Base-by-base conservation (phyloP, 2,888 invertebrate genomes). In the Laspeyria flexula region DNA sequence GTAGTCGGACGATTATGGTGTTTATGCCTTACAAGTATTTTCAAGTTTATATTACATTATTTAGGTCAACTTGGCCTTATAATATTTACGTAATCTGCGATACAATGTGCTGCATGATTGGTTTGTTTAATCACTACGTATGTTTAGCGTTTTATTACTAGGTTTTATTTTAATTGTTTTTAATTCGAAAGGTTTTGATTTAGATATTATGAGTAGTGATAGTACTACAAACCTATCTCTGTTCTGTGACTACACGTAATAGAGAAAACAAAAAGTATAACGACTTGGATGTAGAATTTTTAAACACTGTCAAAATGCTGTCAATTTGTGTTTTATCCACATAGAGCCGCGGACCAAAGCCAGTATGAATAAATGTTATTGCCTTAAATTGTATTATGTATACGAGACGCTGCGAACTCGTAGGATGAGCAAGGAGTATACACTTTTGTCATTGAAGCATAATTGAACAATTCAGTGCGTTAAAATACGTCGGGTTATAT, bases 1-100 rank as follows among this genome's bases (percentile, higher is more conserved):
- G 55, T 48, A 38, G 21, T 44, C 39, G 41, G 38, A 39, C 62
- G 63, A 59, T 60, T 59, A 70, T 60, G 60, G 63, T 60, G 53
- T 57, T 3, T 21, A 38, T 16, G 27, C 50, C 50, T 43, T 43
- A 55, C 43, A 53, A 58, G 29, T 41, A 40, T 54, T 53, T 57
- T 41, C 11, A 50, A 45, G 46, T 58, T 56, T 30, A 45, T 46
- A 34, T 42, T 50, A 55, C 41, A 46, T 34, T 50, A 58, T 62
- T 52, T 35, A 60, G 65, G 64, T 68, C 59, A 55, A 34, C 42
- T 44, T 40, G 29, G 38, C 43, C 39, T 43, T 54, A 52, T 55
- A n/a, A 38, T 52, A 40, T 25, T 56, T 41, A 52, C 37, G 43
- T 37, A 49, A 34, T 16, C 11, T 46, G 48, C 15, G 12, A 35